A percentile compares a stretch with the other conserved stretches of the same genome.
phyloP scores from a whole-genome alignment of 2,888 invertebrate species.

The Blastobasis adustella region DNA sequence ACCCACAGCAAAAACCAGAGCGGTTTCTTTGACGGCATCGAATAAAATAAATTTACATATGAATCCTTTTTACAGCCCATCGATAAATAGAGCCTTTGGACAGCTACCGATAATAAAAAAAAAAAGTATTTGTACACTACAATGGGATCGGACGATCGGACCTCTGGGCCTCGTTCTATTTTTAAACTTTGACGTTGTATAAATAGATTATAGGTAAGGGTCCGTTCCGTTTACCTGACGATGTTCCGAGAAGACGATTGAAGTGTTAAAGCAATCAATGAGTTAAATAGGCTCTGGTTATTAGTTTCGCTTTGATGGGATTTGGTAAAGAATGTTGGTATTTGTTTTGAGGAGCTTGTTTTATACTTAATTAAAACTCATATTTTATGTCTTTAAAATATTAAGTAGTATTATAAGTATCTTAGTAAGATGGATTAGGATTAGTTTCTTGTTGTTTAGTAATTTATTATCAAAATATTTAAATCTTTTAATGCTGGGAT shows the following conservation, averaged over 20 bases:
- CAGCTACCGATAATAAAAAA: slow-evolving; percentile 41
- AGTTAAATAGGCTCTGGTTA: no score
- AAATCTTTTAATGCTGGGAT: no score
- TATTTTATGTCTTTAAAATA: slow-evolving; percentile 2
- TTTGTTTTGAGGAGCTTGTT: no score
- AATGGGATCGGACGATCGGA: slow-evolving; percentile 17
- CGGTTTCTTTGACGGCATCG: slow-evolving; percentile 38
- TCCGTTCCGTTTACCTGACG: no score
- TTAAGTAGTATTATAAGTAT: not conserved
- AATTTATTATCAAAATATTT: no score
- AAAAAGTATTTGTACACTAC: slow-evolving; percentile 23
- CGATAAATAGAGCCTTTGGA: slow-evolving; percentile 45
- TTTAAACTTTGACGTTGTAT: slow-evolving; percentile 9
- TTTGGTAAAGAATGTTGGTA: no score
- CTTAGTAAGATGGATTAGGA: no score
- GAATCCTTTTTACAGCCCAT: slow-evolving; percentile 48
- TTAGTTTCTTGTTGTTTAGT: no score
- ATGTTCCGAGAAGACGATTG: no score
- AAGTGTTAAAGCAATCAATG: no score
- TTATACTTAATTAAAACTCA: no score
- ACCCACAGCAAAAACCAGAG: slow-evolving; percentile 22
- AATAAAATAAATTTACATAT: slow-evolving; percentile 46
- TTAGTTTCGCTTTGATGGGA: no score
- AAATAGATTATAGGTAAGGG: not conserved
- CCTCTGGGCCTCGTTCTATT: slow-evolving; percentile 16